Evolutionary conservation across 2,888 invertebrate genomes (phyloP).

Genomic region (Rhodophaea formosa): DNA sequence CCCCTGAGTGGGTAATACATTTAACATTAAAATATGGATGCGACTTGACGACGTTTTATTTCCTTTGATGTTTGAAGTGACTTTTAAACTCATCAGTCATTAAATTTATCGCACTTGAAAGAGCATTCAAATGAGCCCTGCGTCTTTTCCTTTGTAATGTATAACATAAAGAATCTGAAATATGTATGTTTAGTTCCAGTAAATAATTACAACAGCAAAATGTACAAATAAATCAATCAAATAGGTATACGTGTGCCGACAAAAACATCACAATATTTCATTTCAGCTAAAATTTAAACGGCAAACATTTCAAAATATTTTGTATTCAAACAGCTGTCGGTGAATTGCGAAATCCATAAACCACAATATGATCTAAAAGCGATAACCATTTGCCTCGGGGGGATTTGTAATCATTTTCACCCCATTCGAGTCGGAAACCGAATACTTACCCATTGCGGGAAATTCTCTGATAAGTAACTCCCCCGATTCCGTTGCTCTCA

Average conservation of each 20-base stretch:
- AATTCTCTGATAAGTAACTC: conserved; percentile 31
- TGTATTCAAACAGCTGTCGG: conserved; percentile 17
- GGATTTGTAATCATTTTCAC: conserved; percentile 34
- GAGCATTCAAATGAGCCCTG: not conserved
- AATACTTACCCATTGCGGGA: conserved; percentile 29
- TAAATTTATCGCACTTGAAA: not conserved
- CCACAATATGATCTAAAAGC: conserved; percentile 28
- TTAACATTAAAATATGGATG: conserved; percentile 49
- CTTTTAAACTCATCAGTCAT: conserved; percentile 26
- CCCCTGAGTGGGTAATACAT: conserved; percentile 51
- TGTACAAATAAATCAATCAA: not conserved
- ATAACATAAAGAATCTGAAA: not conserved
- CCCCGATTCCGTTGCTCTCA: conserved; percentile 22
- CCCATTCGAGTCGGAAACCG: conserved; percentile 30
- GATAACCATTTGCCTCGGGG: conserved; percentile 29
- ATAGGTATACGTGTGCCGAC: not conserved
- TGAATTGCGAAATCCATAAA: conserved; percentile 19
- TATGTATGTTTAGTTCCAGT: too few relatives aligned
- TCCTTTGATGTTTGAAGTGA: conserved; percentile 42
- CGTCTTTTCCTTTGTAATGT: not conserved
- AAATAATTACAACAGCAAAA: not conserved
- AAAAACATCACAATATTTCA: not conserved
- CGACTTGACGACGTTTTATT: conserved; percentile 39
- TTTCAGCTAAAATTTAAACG: not conserved
- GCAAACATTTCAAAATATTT: conserved; percentile 5